Evolutionary conservation across 2,797 vertebrate species (phyloP).

Genomic region (Hybognathus amarus): DNA sequence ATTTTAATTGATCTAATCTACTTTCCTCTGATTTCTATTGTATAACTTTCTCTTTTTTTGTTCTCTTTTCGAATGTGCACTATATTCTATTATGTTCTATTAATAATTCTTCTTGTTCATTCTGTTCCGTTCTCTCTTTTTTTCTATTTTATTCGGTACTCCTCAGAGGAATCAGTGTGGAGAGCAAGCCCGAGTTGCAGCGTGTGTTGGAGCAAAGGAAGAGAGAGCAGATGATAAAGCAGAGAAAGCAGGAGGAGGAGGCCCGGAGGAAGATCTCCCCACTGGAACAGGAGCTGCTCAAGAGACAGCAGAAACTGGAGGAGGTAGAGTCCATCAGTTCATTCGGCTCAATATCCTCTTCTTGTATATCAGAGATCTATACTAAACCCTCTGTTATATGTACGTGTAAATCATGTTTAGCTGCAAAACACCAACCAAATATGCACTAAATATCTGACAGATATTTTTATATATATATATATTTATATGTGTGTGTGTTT

Average conservation of each 20-base stretch:
- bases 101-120: not conserved
- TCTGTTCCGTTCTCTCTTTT: not conserved
- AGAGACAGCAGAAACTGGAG: slow-evolving; percentile 89
- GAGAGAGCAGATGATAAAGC: slow-evolving; percentile 87
- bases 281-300: slow-evolving; percentile 90
- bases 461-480: not conserved
- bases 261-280: slow-evolving; percentile 89
- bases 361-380: not conserved
- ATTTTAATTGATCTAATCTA: not conserved
- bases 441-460: not conserved
- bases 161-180: slow-evolving; percentile 74
- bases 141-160: not conserved
- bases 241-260: slow-evolving; percentile 90
- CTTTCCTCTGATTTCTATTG: not conserved
- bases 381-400: not conserved
- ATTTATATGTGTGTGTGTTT: not conserved
- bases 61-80: not conserved
- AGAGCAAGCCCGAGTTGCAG: slow-evolving; percentile 92
- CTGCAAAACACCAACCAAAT: not conserved
- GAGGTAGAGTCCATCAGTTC: slow-evolving; percentile 76
- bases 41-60: not conserved
- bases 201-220: slow-evolving; percentile 90
- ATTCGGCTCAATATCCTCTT: not conserved
- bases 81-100: not conserved
- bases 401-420: not conserved